These are phyloP conservation scores for Bellardia pandia DNA, from an alignment of 2,888 invertebrate genomes.

Conservation along the genomic window DNA sequence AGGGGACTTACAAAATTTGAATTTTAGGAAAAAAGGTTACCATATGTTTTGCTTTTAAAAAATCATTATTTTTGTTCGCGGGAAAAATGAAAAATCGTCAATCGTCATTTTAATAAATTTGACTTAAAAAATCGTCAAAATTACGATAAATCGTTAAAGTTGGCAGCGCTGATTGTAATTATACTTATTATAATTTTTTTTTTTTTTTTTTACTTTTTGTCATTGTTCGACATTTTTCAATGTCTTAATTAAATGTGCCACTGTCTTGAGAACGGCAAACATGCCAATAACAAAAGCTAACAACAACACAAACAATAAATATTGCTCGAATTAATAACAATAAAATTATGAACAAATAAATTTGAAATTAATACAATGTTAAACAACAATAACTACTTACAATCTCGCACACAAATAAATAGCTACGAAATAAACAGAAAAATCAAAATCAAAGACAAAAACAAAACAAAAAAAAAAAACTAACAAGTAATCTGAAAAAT, in stretches of 20 bases:
- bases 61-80: too few species aligned
- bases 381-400: constrained; percentile 34
- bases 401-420: constrained; percentile 22
- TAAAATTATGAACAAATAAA: constrained; percentile 76
- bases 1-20: too few species aligned
- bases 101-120: too few species aligned
- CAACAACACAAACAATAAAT: constrained; percentile 61
- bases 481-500: constrained; percentile 44
- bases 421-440: constrained; percentile 11
- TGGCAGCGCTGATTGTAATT: too few species aligned
- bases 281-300: background rate
- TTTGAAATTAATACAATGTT: constrained; percentile 49
- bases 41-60: too few species aligned
- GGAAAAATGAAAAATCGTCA: too few species aligned
- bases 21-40: too few species aligned
- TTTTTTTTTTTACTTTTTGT: constrained; percentile 8
- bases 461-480: too few species aligned
- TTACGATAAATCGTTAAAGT: too few species aligned
- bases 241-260: constrained; percentile 81
- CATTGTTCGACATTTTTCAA: constrained; percentile 81
- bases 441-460: background rate
- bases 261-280: constrained; percentile 75
- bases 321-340: constrained; percentile 61
- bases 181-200: background rate
- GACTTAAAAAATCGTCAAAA: too few species aligned